Evolutionary conservation across 2,888 invertebrate genomes (phyloP).

Genomic region (Philereme transversata): DNA sequence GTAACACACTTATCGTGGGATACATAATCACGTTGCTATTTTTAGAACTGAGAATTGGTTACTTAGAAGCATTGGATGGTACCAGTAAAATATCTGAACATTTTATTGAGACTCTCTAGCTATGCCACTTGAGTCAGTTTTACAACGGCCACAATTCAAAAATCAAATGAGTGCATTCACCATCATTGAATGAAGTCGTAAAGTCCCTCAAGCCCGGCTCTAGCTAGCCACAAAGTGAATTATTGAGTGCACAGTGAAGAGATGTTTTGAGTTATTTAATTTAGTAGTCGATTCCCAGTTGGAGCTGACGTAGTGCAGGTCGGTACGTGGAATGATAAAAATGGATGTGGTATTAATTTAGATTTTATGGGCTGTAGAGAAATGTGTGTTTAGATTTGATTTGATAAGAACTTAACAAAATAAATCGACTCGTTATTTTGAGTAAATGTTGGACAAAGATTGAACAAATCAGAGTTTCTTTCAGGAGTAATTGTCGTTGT

Average conservation of each 20-base stretch:
- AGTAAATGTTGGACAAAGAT: too few species aligned
- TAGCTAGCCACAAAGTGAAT: conserved; percentile 45
- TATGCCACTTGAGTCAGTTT: too few species aligned
- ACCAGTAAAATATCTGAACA: too few species aligned
- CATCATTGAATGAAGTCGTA: background rate
- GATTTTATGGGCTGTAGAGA: background rate
- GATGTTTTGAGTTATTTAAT: conserved; percentile 57
- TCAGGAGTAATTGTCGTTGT: too few species aligned
- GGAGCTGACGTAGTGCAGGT: conserved; percentile 42
- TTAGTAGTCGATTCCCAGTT: conserved; percentile 48
- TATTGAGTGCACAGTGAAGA: conserved; percentile 46
- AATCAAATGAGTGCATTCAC: background rate
- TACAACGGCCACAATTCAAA: background rate
- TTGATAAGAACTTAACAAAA: background rate
- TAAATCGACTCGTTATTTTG: too few species aligned
- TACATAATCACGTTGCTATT: too few species aligned
- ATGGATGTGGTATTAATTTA: background rate
- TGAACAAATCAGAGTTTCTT: too few species aligned
- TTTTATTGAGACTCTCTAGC: too few species aligned
- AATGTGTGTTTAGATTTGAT: background rate
- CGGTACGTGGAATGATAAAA: conserved; percentile 6
- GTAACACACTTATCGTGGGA: too few species aligned
- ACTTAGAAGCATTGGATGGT: too few species aligned
- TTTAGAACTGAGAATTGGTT: too few species aligned
- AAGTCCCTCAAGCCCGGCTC: conserved; percentile 4